These are phyloP conservation scores for Myzus persicae DNA, from an alignment of 1,140 invertebrate genomes.

Conservation along the genomic window DNA sequence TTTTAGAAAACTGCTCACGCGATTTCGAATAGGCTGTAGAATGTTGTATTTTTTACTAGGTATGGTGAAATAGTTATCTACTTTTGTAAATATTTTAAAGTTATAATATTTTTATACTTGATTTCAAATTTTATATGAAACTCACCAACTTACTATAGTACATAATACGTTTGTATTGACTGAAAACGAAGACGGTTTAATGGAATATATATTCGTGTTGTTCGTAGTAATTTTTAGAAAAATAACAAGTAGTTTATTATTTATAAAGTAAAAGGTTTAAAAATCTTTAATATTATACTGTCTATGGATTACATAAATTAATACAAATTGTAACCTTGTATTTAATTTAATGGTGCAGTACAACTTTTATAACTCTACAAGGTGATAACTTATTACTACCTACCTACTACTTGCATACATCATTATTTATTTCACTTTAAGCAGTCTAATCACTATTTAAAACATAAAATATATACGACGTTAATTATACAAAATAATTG, in stretches of 20 bases:
- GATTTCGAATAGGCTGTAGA: background rate
- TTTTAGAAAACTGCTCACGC: background rate
- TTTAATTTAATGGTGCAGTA: background rate
- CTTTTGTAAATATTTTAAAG: background rate
- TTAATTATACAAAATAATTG: background rate
- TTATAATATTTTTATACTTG: background rate
- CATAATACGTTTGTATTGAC: background rate
- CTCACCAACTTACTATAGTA: too few relatives aligned
- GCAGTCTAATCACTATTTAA: background rate
- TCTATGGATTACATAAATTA: background rate
- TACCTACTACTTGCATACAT: background rate
- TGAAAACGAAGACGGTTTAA: background rate
- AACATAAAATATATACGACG: background rate
- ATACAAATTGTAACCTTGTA: background rate
- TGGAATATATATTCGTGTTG: background rate
- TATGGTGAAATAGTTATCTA: background rate
- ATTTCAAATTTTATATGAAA: too few relatives aligned
- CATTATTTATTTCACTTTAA: conserved; percentile 3
- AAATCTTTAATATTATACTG: background rate
- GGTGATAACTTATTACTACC: conserved; percentile 1
- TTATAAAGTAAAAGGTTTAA: background rate
- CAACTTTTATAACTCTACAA: background rate
- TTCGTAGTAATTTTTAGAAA: background rate
- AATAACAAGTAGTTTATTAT: background rate
- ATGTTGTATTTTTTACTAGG: background rate